Evolutionary conservation across 2,113 vertebrate species (phyloP).

Genomic region (Embiotoca jacksoni): DNA sequence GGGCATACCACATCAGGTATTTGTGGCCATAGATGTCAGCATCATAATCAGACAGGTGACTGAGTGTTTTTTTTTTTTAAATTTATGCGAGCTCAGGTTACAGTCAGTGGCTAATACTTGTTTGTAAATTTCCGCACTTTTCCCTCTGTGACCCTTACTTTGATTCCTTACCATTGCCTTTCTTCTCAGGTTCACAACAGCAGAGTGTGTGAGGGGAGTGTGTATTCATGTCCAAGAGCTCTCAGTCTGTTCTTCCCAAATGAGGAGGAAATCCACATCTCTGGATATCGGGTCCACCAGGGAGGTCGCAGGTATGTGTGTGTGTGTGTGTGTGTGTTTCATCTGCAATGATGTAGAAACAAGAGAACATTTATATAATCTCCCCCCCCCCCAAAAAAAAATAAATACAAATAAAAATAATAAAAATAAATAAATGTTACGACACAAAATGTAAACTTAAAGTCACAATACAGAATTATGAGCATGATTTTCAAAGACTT

Average conservation of each 20-base stretch:
- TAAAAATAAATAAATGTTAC: no score
- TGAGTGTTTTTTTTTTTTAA: constrained; percentile 3
- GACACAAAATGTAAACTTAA: neutral
- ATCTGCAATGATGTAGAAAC: neutral
- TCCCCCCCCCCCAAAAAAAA: no score
- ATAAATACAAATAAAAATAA: no score
- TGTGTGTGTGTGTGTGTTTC: constrained; percentile 5
- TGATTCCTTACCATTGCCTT: constrained; percentile 18
- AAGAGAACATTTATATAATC: neutral
- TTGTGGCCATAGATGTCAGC: neutral
- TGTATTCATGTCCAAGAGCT: constrained; percentile 92
- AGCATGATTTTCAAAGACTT: constrained; percentile 1
- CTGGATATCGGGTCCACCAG: constrained; percentile 93
- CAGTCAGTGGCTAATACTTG: constrained; percentile 20
- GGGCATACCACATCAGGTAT: neutral
- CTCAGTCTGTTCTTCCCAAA: constrained; percentile 95
- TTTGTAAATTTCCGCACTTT: neutral
- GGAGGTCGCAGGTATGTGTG: constrained; percentile 87
- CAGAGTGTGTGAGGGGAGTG: constrained; percentile 88
- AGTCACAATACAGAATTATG: neutral
- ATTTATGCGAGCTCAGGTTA: constrained; percentile 14
- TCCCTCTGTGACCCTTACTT: constrained; percentile 6
- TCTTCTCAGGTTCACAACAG: constrained; percentile 93
- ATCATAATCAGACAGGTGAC: constrained; percentile 20
- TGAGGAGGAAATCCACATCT: constrained; percentile 95